Base-by-base conservation (phyloP, 2,113 vertebrate species). In the Tonatia bakeri region DNA sequence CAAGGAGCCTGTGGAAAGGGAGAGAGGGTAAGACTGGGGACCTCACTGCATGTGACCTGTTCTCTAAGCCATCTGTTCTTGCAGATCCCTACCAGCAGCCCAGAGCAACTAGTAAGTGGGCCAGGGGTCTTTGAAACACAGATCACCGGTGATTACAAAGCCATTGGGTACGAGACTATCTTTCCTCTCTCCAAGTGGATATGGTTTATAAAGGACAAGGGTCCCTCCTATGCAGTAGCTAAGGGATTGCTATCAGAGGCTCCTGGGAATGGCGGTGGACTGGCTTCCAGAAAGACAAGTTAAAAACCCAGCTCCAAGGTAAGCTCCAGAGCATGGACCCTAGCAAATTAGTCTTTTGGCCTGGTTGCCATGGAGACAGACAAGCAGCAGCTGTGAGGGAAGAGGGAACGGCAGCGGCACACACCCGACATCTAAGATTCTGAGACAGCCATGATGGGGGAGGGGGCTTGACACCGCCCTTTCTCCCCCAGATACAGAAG, bases 361-460 rank as follows among this genome's bases (percentile, higher is more conserved):
- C 94, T 94, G 93, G 97, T 98, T 97, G 85, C 97, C 94, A 97
- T 97, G 95, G 98, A 96, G 94, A 98, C 97, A 97, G 97, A 97
- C 97, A 97, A 97, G 96, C 97, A 92, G 97, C 98, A 98, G 98
- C 96, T 97, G 97, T 69, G 45, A 10, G 36, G n/a, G 83, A 90
- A 96, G 76, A 79, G 95, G 94, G 87, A 97, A 40, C 92, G 43
- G 92, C 85, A 96, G 94, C 79, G 82, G 91, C 84, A 54, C 81
- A 50, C 50, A 50, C 47, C 19, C 20, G 0, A 81, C 92, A 94
- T 76, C 85, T 36, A 92, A 88, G 92, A 97, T 80, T 87, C 88
- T n/a, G 86, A 97, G 69, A 84, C 72, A 82, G 83, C 90, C 31
- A 2, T 52, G 72, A 43, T 76, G 85, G 88, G 88, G 97, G 95